Conservation (phyloP, 2,113 vertebrate species). For the Centropristis striata region DNA sequence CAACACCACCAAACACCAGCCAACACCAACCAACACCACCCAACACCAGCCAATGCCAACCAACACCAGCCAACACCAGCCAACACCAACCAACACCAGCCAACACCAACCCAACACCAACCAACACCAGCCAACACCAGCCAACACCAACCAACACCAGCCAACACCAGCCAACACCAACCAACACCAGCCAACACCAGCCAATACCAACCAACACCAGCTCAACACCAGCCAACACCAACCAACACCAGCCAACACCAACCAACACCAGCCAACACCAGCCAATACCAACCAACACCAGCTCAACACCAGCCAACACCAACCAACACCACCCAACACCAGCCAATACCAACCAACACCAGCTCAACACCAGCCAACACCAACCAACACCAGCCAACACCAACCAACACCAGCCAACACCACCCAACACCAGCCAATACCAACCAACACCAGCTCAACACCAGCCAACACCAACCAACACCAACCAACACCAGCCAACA, state of each 20-base stretch:
- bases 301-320: constrained; percentile 33
- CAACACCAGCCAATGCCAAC: constrained; percentile 32
- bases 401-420: constrained; percentile 38
- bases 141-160: constrained; percentile 33
- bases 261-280: constrained; percentile 33
- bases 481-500: constrained; percentile 17
- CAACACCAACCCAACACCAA: no score
- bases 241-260: constrained; percentile 33
- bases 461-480: constrained; percentile 36
- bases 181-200: constrained; percentile 33
- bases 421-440: constrained; percentile 12
- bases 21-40: constrained; percentile 16
- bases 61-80: no score
- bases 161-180: constrained; percentile 33
- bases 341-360: constrained; percentile 38
- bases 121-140: constrained; percentile 33
- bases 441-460: constrained; percentile 19
- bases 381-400: constrained; percentile 16
- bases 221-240: no score
- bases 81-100: constrained; percentile 35
- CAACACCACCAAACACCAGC: no score
- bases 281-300: constrained; percentile 33
- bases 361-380: constrained; percentile 17
- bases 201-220: constrained; percentile 33
- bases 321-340: constrained; percentile 34